phyloP scores from a whole-genome alignment of 53 echinoderm and acorn worm species.

The Luidia sarsii region DNA sequence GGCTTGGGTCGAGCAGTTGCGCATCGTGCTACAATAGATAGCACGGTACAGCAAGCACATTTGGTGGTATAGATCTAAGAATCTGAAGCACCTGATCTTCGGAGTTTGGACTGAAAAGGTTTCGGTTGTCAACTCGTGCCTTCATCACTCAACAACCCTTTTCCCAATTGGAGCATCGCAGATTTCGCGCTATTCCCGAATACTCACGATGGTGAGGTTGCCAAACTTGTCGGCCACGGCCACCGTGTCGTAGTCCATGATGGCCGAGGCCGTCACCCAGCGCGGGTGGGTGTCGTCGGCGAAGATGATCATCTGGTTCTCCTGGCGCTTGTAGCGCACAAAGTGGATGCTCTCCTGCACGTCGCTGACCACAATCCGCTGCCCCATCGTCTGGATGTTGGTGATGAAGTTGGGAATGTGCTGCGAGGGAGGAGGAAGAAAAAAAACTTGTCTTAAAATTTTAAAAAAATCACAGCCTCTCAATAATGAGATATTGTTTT shows the following conservation, averaged over 20 bases:
- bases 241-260: conserved; percentile 92
- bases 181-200: too few relatives aligned
- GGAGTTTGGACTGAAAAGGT: too few relatives aligned
- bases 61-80: too few relatives aligned
- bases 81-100: too few relatives aligned
- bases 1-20: too few relatives aligned
- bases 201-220: conserved; percentile 90
- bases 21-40: too few relatives aligned
- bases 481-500: background rate
- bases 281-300: conserved; percentile 94
- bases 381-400: conserved; percentile 79
- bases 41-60: too few relatives aligned
- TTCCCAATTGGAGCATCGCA: too few relatives aligned
- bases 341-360: conserved; percentile 99
- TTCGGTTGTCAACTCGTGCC: too few relatives aligned
- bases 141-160: too few relatives aligned
- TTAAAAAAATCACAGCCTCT: background rate
- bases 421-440: conserved; percentile 33
- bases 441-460: background rate
- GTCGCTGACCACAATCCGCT: conserved; percentile 95
- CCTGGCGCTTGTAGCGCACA: conserved; percentile 90
- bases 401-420: conserved; percentile 96
- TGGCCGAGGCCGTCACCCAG: conserved; percentile 85
- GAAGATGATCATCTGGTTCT: conserved; percentile 97
- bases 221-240: conserved; percentile 97